phyloP scores from a whole-genome alignment of 1,140 invertebrate species.

The Yoshiicerus persimilis region DNA sequence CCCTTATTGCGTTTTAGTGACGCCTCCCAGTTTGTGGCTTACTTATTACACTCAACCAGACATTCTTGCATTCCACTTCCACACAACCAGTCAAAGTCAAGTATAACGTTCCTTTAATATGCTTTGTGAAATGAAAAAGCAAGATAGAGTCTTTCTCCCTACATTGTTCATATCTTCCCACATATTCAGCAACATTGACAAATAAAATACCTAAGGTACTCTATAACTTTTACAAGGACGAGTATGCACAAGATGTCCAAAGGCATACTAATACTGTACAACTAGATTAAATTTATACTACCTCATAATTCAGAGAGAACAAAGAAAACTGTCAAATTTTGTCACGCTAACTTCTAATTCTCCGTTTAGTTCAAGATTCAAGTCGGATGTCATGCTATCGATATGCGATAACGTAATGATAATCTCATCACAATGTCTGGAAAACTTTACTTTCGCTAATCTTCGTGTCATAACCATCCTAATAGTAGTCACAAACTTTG shows the following conservation, averaged over 20 bases:
- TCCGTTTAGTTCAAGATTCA: neutral
- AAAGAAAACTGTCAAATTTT: neutral
- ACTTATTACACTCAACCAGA: neutral
- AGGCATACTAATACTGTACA: neutral
- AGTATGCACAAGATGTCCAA: neutral
- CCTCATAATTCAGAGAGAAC: neutral
- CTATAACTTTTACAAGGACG: neutral
- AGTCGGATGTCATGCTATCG: neutral
- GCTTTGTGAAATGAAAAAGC: neutral
- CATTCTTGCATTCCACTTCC: neutral
- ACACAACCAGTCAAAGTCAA: neutral
- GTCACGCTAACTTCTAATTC: neutral
- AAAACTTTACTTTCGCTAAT: no score
- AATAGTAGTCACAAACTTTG: no score
- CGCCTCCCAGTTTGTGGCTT: neutral
- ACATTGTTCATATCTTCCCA: neutral
- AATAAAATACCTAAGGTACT: neutral
- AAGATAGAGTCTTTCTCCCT: no score
- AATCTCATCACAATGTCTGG: neutral
- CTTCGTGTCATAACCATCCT: no score
- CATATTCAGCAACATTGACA: neutral
- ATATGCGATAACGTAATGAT: neutral
- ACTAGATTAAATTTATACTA: neutral
- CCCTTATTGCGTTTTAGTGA: neutral
- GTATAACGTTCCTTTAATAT: neutral